Percentiles rank a stretch among this genome's conserved stretches.
Conservation (phyloP, 2,888 invertebrate species). For the Prosapia bicincta region DNA sequence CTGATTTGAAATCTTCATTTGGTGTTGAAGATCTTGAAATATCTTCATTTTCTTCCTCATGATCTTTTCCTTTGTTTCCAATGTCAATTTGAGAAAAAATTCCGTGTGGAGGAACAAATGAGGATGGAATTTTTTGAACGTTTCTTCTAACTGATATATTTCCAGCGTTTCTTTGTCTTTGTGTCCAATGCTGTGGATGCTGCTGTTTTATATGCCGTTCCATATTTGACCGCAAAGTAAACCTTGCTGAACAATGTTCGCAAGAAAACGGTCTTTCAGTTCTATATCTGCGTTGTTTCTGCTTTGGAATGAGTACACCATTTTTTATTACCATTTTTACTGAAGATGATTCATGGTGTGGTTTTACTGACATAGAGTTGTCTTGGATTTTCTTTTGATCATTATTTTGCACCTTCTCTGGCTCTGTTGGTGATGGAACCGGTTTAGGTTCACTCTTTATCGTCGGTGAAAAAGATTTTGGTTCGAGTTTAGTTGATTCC, state of each 20-base stretch:
- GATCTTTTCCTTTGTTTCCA: neutral
- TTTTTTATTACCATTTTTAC: constrained; percentile 90
- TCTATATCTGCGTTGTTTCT: constrained; percentile 84
- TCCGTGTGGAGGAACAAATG: neutral
- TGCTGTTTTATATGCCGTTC: constrained; percentile 92
- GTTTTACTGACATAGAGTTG: constrained; percentile 40
- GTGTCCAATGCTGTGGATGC: constrained; percentile 87
- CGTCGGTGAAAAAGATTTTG: constrained; percentile 41
- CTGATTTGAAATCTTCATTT: constrained; percentile 2
- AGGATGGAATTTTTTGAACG: neutral
- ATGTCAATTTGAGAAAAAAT: neutral
- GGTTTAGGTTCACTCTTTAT: constrained; percentile 30
- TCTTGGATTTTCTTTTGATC: constrained; percentile 49
- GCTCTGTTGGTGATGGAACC: neutral
- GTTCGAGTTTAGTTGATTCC: constrained; percentile 32
- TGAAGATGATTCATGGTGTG: constrained; percentile 43
- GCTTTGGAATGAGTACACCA: constrained; percentile 86
- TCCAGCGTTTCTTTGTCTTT: constrained; percentile 44
- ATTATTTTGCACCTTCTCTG: constrained; percentile 10
- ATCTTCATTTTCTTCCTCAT: constrained; percentile 10
- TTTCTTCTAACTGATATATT: constrained; percentile 12
- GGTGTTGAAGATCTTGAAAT: constrained; percentile 13
- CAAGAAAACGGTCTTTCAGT: constrained; percentile 90
- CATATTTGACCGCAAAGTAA: constrained; percentile 91
- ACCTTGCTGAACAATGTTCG: constrained; percentile 85